Evolutionary conservation across 2,797 vertebrate genomes (phyloP).

Genomic region (Emydoidea blandingii): DNA sequence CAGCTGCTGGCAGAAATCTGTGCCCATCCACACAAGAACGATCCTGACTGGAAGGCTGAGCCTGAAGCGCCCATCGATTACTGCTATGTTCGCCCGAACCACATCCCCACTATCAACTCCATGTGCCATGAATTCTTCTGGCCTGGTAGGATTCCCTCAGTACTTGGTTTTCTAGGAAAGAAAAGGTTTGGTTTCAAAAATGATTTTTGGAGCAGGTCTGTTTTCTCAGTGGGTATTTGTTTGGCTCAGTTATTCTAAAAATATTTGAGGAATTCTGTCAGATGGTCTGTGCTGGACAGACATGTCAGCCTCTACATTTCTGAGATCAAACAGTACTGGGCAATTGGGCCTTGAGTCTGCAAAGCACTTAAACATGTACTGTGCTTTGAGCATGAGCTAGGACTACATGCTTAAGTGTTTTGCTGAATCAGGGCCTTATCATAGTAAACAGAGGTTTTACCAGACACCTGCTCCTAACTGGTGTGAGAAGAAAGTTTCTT

Average conservation of each 20-base stretch:
- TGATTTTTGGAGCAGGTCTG: not conserved
- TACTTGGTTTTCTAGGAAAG: constrained; percentile 34
- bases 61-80: constrained; percentile 92
- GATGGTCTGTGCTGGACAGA: not conserved
- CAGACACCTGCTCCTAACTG: not conserved
- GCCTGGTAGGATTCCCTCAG: constrained; percentile 87
- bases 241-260: constrained; percentile 11
- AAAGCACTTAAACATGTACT: not conserved
- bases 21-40: constrained; percentile 82
- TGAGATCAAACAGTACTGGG: constrained; percentile 32
- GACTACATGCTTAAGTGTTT: not conserved
- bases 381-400: not conserved
- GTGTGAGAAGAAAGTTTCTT: not conserved
- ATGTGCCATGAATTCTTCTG: constrained; percentile 98
- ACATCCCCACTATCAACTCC: constrained; percentile 96
- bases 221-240: constrained; percentile 1
- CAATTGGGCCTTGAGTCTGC: constrained; percentile 42
- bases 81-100: constrained; percentile 95
- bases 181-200: constrained; percentile 5
- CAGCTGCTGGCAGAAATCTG: constrained; percentile 90
- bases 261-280: constrained; percentile 29
- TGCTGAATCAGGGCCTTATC: not conserved
- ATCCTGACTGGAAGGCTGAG: constrained; percentile 87
- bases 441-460: not conserved
- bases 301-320: constrained; percentile 54